phyloP scores from a whole-genome alignment of 2,888 invertebrate species.

The Synergus gifuensis region DNA sequence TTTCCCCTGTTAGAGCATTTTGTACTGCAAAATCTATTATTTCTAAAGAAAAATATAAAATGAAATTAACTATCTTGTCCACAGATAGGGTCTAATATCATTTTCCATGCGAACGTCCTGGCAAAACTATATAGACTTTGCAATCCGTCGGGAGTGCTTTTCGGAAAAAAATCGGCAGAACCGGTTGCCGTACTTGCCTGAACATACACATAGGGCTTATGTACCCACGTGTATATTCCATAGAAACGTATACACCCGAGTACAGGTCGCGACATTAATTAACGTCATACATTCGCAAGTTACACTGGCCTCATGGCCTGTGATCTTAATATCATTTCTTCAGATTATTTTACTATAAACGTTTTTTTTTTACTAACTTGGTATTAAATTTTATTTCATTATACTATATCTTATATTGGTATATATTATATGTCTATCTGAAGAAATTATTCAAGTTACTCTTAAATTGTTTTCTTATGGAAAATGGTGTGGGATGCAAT shows the following conservation, averaged over 20 bases:
- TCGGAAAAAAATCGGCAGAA: slow-evolving; percentile 64
- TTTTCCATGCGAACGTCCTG: background rate
- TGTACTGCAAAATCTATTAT: background rate
- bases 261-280: slow-evolving; percentile 33
- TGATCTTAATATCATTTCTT: background rate
- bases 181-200: slow-evolving; percentile 57
- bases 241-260: background rate
- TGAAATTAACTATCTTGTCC: background rate
- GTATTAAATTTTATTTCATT: too few relatives aligned
- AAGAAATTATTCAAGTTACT: background rate
- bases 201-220: slow-evolving; percentile 49
- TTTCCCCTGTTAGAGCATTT: too few relatives aligned
- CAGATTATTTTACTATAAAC: background rate
- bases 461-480: background rate
- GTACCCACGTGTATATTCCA: slow-evolving; percentile 44
- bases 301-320: background rate
- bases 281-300: background rate
- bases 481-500: background rate
- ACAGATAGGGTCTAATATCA: background rate
- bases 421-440: background rate
- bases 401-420: too few relatives aligned
- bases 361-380: background rate
- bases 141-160: slow-evolving; percentile 60
- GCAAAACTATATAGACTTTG: slow-evolving; percentile 56
- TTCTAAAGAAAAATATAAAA: background rate